These are phyloP conservation scores for Poecilia picta DNA, from an alignment of 2,797 vertebrate genomes.

Conservation along the genomic window DNA sequence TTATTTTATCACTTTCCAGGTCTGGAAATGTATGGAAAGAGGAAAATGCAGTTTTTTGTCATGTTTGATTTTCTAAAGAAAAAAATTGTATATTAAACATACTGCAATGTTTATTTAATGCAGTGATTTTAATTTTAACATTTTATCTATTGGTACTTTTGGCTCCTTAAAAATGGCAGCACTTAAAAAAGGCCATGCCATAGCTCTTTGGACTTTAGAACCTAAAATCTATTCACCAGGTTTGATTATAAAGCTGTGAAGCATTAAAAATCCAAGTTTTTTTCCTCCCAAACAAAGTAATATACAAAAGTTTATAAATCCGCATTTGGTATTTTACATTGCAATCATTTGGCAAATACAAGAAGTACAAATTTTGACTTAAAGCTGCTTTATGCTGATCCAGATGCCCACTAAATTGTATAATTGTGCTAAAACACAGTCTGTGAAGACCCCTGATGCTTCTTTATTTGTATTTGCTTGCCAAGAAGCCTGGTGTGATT, in stretches of 20 bases:
- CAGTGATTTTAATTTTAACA: background rate
- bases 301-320: background rate
- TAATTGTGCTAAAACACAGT: background rate
- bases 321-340: background rate
- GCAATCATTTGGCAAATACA: background rate
- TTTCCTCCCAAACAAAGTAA: background rate
- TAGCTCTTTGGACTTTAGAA: background rate
- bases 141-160: background rate
- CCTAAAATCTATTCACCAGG: background rate
- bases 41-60: background rate
- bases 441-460: background rate
- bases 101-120: background rate
- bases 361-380: background rate
- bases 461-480: background rate
- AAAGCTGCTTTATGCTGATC: background rate
- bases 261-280: background rate
- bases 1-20: background rate
- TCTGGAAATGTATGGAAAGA: background rate
- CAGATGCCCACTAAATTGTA: background rate
- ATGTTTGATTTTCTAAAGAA: background rate
- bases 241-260: background rate
- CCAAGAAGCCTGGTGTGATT: background rate
- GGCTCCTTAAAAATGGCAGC: background rate
- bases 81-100: background rate
- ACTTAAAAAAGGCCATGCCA: background rate